These are phyloP conservation scores for Zeus faber DNA, from an alignment of 2,113 vertebrate species.

Conservation along the genomic window DNA sequence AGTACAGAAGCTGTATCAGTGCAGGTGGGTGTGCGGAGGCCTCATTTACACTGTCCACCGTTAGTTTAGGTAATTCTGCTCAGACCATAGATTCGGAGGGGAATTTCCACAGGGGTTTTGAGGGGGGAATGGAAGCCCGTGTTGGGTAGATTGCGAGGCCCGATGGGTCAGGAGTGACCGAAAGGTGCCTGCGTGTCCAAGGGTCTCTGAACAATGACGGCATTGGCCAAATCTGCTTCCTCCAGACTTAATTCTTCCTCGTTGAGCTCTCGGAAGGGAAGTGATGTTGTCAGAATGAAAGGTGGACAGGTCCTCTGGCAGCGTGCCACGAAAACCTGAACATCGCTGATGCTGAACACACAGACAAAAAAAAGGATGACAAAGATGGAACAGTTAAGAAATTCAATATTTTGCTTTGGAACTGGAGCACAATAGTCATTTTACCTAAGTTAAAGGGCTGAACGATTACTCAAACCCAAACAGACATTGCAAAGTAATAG, in stretches of 20 bases:
- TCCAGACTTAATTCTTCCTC: slow-evolving; percentile 81
- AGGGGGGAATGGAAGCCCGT: background rate
- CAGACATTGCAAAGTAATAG: no score
- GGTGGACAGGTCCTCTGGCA: slow-evolving; percentile 78
- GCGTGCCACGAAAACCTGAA: slow-evolving; percentile 86
- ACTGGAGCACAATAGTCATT: no score
- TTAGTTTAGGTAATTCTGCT: slow-evolving; percentile 8
- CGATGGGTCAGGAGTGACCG: slow-evolving; percentile 64
- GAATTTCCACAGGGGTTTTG: background rate
- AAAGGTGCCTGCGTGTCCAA: slow-evolving; percentile 76
- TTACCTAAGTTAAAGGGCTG: no score
- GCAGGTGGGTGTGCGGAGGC: background rate
- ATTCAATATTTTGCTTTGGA: no score
- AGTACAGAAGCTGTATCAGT: slow-evolving; percentile 4
- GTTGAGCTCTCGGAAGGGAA: slow-evolving; percentile 78
- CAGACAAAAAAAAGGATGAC: background rate
- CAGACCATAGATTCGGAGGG: background rate
- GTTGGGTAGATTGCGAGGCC: background rate
- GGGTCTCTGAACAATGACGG: slow-evolving; percentile 88
- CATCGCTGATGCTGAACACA: slow-evolving; percentile 79
- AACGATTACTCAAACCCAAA: no score
- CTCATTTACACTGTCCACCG: slow-evolving; percentile 7
- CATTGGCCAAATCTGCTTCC: slow-evolving; percentile 84
- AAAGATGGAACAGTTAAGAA: no score
- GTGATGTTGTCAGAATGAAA: slow-evolving; percentile 84